A percentile compares a stretch with the other conserved stretches of the same genome.
Conservation (phyloP, 2,888 invertebrate genomes). For the Timandra comae region DNA sequence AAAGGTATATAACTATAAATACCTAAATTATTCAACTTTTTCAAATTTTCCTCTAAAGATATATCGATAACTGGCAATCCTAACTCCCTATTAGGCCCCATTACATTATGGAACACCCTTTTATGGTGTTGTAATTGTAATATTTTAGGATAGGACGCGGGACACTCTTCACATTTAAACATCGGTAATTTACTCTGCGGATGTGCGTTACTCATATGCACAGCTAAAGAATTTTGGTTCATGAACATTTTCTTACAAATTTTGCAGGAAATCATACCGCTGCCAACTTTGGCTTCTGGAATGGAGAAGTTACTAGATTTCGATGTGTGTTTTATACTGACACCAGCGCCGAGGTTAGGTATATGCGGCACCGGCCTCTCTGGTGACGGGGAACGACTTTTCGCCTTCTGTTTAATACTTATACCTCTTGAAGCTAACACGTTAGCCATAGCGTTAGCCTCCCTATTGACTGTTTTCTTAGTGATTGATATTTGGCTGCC, state of each 20-base stretch:
- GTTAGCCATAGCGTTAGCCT: conserved; percentile 85
- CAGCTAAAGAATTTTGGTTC: conserved; percentile 51
- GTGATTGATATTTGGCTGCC: conserved; percentile 85
- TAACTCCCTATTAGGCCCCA: conserved; percentile 74
- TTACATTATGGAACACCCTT: conserved; percentile 64
- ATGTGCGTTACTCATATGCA: conserved; percentile 60
- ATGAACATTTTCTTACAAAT: conserved; percentile 69
- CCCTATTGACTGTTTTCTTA: conserved; percentile 78
- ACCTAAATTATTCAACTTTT: conserved; percentile 80
- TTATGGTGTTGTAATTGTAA: conserved; percentile 81
- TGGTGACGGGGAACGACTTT: conserved; percentile 61
- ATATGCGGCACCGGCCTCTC: conserved; percentile 65
- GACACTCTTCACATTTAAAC: conserved; percentile 82
- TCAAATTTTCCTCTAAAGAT: conserved; percentile 80
- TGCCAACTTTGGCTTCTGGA: conserved; percentile 61
- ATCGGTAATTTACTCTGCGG: conserved; percentile 54
- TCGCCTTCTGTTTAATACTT: conserved; percentile 83
- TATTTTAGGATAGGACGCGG: conserved; percentile 82
- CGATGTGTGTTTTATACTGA: conserved; percentile 73
- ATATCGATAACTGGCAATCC: conserved; percentile 85
- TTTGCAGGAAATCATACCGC: conserved; percentile 55
- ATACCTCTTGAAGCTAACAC: conserved; percentile 86
- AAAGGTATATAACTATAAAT: conserved; percentile 86
- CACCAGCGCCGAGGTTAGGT: conserved; percentile 66
- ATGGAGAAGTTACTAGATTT: conserved; percentile 60